A percentile compares a stretch with the other conserved stretches of the same genome.
Evolutionary conservation across 2,888 invertebrate genomes (phyloP).

Genomic region (Geophilus truncorum): DNA sequence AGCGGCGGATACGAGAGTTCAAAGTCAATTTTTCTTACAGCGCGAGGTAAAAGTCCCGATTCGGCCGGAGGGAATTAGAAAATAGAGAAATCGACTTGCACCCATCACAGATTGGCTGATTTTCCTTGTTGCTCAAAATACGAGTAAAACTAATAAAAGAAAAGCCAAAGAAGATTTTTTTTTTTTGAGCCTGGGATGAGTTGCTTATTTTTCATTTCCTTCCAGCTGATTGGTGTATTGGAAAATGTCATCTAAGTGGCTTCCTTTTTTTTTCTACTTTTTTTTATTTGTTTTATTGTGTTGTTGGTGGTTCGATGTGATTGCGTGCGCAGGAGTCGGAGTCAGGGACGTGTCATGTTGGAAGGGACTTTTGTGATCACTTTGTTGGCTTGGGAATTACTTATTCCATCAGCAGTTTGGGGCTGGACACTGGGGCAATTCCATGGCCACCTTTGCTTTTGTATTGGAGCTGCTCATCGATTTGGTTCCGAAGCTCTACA

Average conservation of each 20-base stretch:
- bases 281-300: background rate
- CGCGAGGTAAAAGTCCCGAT: background rate
- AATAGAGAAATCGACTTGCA: background rate
- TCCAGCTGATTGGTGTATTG: background rate
- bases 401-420: slow-evolving; percentile 12
- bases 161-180: background rate
- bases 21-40: background rate
- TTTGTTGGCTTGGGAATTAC: slow-evolving; percentile 20
- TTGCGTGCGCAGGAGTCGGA: background rate
- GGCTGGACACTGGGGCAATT: background rate
- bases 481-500: background rate
- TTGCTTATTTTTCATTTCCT: slow-evolving; percentile 23
- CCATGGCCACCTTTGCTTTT: background rate
- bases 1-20: background rate
- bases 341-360: background rate
- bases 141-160: background rate
- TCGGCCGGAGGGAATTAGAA: background rate
- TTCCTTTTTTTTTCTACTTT: background rate
- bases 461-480: slow-evolving; percentile 8
- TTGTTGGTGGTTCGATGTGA: background rate
- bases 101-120: background rate
- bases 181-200: background rate
- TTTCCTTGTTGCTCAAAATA: background rate
- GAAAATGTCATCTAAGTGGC: background rate
- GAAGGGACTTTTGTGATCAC: background rate